phyloP scores from a whole-genome alignment of 2,888 invertebrate species.

The Tetanocera ferruginea region DNA sequence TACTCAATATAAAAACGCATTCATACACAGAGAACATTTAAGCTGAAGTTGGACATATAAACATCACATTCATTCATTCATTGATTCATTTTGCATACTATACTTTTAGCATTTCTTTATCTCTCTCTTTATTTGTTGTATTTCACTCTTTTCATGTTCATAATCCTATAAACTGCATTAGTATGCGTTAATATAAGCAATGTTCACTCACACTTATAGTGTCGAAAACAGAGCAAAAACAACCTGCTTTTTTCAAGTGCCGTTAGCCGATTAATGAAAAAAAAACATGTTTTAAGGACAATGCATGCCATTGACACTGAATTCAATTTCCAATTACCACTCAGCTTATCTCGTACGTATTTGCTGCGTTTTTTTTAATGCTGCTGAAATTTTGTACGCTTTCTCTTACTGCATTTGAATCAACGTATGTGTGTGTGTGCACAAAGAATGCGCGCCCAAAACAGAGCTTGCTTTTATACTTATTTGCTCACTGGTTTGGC shows the following conservation, averaged over 20 bases:
- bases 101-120: neutral
- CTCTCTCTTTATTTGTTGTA: neutral
- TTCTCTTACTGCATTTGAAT: neutral
- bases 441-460: neutral
- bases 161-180: neutral
- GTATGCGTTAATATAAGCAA: neutral
- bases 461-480: neutral
- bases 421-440: neutral
- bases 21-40: neutral
- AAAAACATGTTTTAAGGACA: constrained; percentile 10
- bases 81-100: too few species aligned
- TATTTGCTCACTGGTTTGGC: neutral
- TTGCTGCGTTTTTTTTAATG: neutral
- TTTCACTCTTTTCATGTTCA: neutral
- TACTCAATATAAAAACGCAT: neutral
- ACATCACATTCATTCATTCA: neutral
- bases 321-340: constrained; percentile 28
- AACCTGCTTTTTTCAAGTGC: neutral
- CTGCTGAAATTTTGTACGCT: neutral
- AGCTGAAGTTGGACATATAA: neutral
- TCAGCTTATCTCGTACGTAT: neutral
- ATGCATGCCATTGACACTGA: constrained; percentile 32
- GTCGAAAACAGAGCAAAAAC: neutral
- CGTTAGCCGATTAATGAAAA: neutral
- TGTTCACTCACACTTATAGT: neutral